Percentiles rank a stretch among this genome's conserved stretches.
These are phyloP conservation scores for Tanytarsus gracilentus DNA, from an alignment of 2,888 invertebrate genomes.

Conservation along the genomic window DNA sequence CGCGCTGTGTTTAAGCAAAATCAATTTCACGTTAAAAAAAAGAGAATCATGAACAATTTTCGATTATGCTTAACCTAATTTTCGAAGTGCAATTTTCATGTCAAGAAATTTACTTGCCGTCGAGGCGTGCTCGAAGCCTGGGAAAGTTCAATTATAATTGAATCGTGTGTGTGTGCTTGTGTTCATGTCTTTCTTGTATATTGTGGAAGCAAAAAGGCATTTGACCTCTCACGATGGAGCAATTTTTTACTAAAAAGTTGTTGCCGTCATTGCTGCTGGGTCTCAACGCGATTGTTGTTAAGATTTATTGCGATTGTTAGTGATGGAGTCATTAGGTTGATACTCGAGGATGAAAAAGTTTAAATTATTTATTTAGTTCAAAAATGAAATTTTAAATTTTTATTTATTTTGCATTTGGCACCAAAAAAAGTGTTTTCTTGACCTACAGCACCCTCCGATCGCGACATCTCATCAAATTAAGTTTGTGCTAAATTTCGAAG, in stretches of 20 bases:
- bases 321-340: no score
- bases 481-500: no score
- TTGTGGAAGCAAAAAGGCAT: constrained; percentile 1
- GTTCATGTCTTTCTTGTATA: neutral
- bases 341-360: no score
- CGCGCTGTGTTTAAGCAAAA: neutral
- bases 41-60: neutral
- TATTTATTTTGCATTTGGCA: no score
- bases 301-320: no score
- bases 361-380: no score
- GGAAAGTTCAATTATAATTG: constrained; percentile 19
- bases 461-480: no score
- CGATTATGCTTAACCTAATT: constrained; percentile 23
- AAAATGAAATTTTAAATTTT: no score
- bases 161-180: constrained; percentile 16
- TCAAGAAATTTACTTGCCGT: constrained; percentile 18
- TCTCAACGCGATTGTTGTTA: no score
- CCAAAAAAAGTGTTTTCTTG: no score
- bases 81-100: constrained; percentile 23
- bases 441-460: neutral
- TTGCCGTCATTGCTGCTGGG: no score
- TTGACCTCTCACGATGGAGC: constrained; percentile 24
- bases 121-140: neutral
- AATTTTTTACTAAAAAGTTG: no score
- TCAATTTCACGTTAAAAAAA: neutral